Percentiles rank a stretch among this genome's conserved stretches.
Conservation (phyloP, 2,797 vertebrate genomes). For the Lepidocolaptes lacrymiger region DNA sequence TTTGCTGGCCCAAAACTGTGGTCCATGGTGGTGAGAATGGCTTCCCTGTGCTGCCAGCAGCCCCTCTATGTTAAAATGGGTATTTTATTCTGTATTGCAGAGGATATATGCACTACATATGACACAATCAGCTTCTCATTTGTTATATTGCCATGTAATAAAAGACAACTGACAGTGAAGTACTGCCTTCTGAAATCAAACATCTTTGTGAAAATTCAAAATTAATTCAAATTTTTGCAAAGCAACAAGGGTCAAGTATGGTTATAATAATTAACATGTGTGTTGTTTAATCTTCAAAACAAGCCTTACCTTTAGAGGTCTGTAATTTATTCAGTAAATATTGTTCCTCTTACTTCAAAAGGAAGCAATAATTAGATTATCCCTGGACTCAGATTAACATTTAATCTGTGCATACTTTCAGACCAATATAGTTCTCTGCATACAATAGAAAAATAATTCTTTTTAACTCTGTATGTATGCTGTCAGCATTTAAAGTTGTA, state of each 20-base stretch:
- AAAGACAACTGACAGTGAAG: neutral
- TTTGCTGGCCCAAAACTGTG: neutral
- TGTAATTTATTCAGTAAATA: constrained; percentile 63
- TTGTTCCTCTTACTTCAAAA: constrained; percentile 67
- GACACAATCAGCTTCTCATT: neutral
- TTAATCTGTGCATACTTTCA: constrained; percentile 48
- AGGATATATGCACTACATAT: neutral
- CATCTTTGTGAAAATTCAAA: constrained; percentile 21
- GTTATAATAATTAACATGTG: constrained; percentile 34
- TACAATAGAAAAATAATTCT: constrained; percentile 50
- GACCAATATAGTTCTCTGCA: constrained; percentile 17
- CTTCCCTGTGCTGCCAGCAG: neutral
- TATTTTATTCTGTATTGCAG: neutral
- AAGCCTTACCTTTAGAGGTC: constrained; percentile 46
- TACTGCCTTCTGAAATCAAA: neutral
- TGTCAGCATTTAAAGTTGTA: constrained; percentile 19
- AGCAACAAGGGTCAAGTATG: neutral
- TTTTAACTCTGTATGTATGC: neutral
- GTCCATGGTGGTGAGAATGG: neutral
- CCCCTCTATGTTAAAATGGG: neutral
- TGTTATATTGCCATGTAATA: neutral
- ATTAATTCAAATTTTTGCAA: neutral
- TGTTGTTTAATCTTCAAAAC: constrained; percentile 70
- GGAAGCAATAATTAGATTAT: constrained; percentile 67
- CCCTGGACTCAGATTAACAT: constrained; percentile 37